phyloP scores from a whole-genome alignment of 2,888 invertebrate species.

The Himalopsyche japonica region DNA sequence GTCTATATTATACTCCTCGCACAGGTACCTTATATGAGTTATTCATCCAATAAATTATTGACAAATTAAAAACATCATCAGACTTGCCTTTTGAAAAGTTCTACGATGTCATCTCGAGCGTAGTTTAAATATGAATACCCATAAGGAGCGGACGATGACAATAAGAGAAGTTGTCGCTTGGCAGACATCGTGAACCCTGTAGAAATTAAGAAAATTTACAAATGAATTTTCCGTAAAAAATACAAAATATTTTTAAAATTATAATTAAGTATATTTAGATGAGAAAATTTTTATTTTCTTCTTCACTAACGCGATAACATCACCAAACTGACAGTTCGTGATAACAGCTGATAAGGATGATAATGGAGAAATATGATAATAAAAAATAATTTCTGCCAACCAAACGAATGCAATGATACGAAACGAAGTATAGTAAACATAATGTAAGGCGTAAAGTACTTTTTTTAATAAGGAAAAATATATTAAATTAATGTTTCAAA shows the following conservation, averaged over 20 bases:
- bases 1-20: background rate
- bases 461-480: no score
- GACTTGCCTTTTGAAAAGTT: slow-evolving; percentile 64
- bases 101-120: slow-evolving; percentile 65
- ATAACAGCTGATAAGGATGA: background rate
- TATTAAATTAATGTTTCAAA: no score
- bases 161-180: slow-evolving; percentile 60
- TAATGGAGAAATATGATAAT: background rate
- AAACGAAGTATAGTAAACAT: no score
- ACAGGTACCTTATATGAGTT: background rate
- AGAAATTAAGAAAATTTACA: background rate
- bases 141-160: slow-evolving; percentile 72
- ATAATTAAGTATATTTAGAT: no score
- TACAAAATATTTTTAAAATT: no score
- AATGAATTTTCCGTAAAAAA: background rate
- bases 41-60: background rate
- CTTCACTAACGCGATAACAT: background rate
- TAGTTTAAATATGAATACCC: slow-evolving; percentile 69
- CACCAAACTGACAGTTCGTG: background rate
- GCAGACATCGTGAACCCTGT: slow-evolving; percentile 22
- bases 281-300: background rate
- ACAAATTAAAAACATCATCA: slow-evolving; percentile 10
- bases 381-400: no score
- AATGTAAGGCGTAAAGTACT: no score
- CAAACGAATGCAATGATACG: no score